Conservation (phyloP, 2,888 invertebrate species). For the Mythimna pallens region DNA sequence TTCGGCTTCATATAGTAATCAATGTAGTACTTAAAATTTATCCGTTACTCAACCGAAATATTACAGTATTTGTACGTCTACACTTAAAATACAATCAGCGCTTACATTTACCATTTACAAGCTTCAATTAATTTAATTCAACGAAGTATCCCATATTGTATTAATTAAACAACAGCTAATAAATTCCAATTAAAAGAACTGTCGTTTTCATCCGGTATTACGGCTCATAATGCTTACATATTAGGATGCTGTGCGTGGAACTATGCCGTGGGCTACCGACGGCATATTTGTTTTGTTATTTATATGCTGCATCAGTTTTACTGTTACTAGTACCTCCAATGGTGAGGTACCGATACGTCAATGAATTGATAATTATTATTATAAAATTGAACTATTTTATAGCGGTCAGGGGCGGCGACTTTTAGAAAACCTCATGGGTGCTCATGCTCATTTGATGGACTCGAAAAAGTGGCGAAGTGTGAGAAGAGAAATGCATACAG, state of each 20-base stretch:
- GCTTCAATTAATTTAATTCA: not conserved
- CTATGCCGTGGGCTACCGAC: slow-evolving; percentile 22
- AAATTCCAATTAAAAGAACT: slow-evolving; percentile 27
- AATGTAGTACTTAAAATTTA: no score
- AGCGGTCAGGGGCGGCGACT: no score
- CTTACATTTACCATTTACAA: not conserved
- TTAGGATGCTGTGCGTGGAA: slow-evolving; percentile 32
- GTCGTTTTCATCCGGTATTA: slow-evolving; percentile 40
- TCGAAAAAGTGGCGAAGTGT: no score
- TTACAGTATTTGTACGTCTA: not conserved
- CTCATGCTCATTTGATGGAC: no score
- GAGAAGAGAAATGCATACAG: no score
- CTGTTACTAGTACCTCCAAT: slow-evolving; percentile 18
- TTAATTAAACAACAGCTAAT: not conserved
- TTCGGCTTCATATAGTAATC: no score
- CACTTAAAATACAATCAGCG: not conserved
- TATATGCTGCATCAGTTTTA: slow-evolving; percentile 25
- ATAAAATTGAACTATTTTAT: slow-evolving; percentile 1
- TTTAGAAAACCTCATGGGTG: no score
- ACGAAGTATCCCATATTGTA: not conserved
- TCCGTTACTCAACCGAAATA: no score
- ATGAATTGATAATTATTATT: slow-evolving; percentile 12
- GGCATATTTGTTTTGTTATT: slow-evolving; percentile 15
- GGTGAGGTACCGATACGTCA: not conserved
- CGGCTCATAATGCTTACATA: not conserved